Evolutionary conservation across 2,113 vertebrate genomes (phyloP), one percentile per base, ranked within the genome.

Genomic region (Brienomyrus longianalis): DNA sequence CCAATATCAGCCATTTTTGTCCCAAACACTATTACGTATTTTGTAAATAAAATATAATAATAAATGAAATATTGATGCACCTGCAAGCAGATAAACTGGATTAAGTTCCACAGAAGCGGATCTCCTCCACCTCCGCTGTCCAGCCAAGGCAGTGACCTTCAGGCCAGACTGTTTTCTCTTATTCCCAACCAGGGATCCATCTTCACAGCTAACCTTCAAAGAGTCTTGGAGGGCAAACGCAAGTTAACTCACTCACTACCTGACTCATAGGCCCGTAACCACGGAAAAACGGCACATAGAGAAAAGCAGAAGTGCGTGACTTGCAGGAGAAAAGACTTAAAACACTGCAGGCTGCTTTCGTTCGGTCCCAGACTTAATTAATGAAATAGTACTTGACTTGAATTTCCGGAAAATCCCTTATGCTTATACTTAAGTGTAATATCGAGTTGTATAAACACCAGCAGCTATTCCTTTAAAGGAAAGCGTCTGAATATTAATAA

Each of bases 61-160:
- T 11, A 13, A 86, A 51, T 52, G 5, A 23, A 86, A 51, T 86
- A 13, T 50, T 35, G n/a, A 86, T 23, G 62, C 89, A 97, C 97
- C 97, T 91, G 96, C 94, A 1, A 97, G 93, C 11, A 98, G 94
- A 1, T 92, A 84, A 91, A 94, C 90, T 1, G 93, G 23, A 0
- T 70, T 90, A 27, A 97, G 89, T 45, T 96, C 93, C 54, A 94
- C 77, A 0, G 90, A 94, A 43, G 94, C 93, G 54, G 80, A 1
- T 0, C 91, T 83, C 45, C 87, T 93, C 50, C 87, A 93, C 87
- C 48, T 87, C 0, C 83, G 21, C 0, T 86, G 0, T 0, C 91
- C 31, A 13, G 35, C 35, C 43, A 88, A 23, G 43, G 83, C 89
- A n/a, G 27, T 13, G 0, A 3, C 85, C 6, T 90, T 88, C 11